phyloP scores from a whole-genome alignment of 2,797 vertebrate species.

The Melopsittacus undulatus region DNA sequence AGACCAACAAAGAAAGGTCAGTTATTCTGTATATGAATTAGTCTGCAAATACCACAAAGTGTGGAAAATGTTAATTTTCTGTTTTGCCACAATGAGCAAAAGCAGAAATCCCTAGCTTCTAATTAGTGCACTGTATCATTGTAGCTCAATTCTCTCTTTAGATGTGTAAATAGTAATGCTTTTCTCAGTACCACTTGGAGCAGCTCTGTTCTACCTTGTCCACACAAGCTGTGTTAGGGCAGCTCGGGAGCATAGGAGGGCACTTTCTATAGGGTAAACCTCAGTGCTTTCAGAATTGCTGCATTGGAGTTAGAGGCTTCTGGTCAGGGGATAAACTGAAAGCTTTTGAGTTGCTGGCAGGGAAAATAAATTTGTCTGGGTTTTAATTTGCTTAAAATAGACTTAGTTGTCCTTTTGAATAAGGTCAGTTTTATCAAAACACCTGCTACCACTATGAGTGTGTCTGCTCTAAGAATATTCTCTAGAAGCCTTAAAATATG shows the following conservation, averaged over 20 bases:
- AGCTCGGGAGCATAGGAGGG: not conserved
- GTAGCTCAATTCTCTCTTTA: not conserved
- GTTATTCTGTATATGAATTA: not conserved
- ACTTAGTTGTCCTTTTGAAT: not conserved
- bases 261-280: accelerated
- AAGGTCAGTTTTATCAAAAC: not conserved
- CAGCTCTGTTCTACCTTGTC: not conserved
- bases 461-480: not conserved
- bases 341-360: not conserved
- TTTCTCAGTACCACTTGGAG: not conserved
- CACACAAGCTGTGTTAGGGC: accelerated
- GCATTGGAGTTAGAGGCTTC: not conserved
- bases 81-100: not conserved
- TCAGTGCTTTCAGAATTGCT: not conserved
- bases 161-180: not conserved
- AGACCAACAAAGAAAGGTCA: not conserved
- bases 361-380: not conserved
- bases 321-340: not conserved
- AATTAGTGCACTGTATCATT: not conserved
- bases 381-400: not conserved
- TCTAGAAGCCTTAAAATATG: not conserved
- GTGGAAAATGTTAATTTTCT: not conserved
- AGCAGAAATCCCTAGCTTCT: not conserved
- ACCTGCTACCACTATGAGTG: not conserved
- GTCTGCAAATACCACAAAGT: not conserved